phyloP scores from a whole-genome alignment of 2,797 vertebrate genomes.

The Xiphorhynchus erythropygius region DNA sequence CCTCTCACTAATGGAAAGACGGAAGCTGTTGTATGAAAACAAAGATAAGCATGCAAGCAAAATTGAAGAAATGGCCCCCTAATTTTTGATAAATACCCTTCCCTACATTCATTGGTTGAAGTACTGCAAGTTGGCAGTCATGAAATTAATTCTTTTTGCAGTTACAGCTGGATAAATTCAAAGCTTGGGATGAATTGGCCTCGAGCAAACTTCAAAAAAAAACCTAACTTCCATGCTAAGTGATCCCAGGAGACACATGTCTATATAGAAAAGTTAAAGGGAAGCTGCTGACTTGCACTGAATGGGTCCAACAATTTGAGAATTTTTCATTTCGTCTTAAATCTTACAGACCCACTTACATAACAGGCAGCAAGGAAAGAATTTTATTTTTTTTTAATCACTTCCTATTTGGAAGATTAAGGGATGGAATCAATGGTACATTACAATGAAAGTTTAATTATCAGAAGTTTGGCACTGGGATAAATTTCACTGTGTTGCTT shows the following conservation, averaged over 20 bases:
- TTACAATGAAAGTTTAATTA: conserved; percentile 41
- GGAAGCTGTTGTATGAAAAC: neutral
- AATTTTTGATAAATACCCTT: neutral
- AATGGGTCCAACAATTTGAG: conserved; percentile 29
- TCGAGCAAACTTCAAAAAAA: neutral
- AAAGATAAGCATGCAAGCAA: neutral
- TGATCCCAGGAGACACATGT: conserved; percentile 42
- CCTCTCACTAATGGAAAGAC: neutral
- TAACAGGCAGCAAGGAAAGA: conserved; percentile 6
- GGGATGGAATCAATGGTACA: neutral
- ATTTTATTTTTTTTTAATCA: neutral
- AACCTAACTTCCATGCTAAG: conserved; percentile 23
- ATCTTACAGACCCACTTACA: conserved; percentile 31
- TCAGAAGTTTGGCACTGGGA: neutral
- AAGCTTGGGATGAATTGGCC: conserved; percentile 19
- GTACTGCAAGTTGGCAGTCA: neutral
- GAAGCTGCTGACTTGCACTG: conserved; percentile 38
- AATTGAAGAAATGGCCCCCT: neutral
- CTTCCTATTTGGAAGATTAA: conserved; percentile 46
- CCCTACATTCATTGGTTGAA: neutral
- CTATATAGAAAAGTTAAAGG: conserved; percentile 26
- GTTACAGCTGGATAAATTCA: conserved; percentile 24
- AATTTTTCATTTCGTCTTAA: conserved; percentile 38
- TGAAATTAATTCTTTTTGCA: neutral
- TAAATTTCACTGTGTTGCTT: neutral